Base-by-base conservation (phyloP, 2,797 vertebrate genomes). In the Spheniscus humboldti region DNA sequence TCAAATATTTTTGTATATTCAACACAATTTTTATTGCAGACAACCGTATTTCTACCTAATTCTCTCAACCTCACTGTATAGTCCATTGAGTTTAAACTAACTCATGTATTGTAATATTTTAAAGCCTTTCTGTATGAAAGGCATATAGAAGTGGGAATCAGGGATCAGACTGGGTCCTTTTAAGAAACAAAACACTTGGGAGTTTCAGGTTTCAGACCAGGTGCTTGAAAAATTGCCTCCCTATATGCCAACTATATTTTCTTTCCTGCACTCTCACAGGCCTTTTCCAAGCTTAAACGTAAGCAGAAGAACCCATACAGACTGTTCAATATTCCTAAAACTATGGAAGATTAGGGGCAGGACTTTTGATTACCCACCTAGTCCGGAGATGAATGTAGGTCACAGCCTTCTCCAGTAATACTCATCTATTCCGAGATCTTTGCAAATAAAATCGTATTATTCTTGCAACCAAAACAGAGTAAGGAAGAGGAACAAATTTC, bases 201-300 rank as follows among this genome's bases (percentile, higher is more conserved):
- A 84, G 62, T 69, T 93, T 86, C 87, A 84, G 23, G 14, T 95
- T 90, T 88, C 91, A 81, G 79, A 69, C 11, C 53, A 90, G 50
- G 30, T 86, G 30, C 66, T 81, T 88, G 66, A 95, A 90, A 91
- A 96, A 77, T 19, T 48, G 24, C 64, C 37, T 80, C 45, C 20
- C 33, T 87, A 11, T 79, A 47, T 41, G 45, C 31, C 69, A 56
- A 25, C 33, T 86, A 7, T 67, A 37, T 52, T 81, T 64, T 60
- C 60, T 66, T 80, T 75, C 77, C 92, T 83, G 11, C 45, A 48
- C 25, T 60, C n/a, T 72, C 11, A 59, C 31, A 67, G 39, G 63
- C 39, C 30, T 82, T 69, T 80, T 66, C 35, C 66, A 76, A 60
- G 43, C 24, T 86, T 82, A 75, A 90, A 37, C 20, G 37, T 25